Evolutionary conservation across 2,888 invertebrate genomes (phyloP), one percentile per base, ranked within the genome.

Genomic region (Drosophila paracracens): DNA sequence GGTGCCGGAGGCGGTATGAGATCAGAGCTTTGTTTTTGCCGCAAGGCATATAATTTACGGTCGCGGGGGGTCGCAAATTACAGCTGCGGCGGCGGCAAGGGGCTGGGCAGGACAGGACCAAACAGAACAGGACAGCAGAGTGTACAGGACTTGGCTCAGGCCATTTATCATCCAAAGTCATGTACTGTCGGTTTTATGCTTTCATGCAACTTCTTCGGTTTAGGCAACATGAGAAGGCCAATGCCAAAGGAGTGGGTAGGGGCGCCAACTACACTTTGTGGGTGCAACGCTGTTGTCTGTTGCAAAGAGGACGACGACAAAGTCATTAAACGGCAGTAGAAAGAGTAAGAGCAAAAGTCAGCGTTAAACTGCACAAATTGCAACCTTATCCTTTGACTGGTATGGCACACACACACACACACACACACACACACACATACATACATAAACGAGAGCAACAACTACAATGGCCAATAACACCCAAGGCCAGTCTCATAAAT

Each of bases 91-190:
- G 18, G 57, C 4, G 50, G 29, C 7, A 6, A 53, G 54, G 58
- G 40, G 25, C 21, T 21, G 38, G 6, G n/a, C 29, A 51, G 46
- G 4, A 35, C 33, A 35, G 4, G 13, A 21, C 60, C 46, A 43
- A 38, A 61, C 33, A 43, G 54, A 21, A 58, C 51, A 57, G 61
- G 25, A 67, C 61, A 54, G 27, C 36, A 38, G 11, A 38, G 7
- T 38, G 38, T 21, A 56, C 58, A 57, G 63, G 29, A 68, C 64
- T 46, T 46, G 72, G 88, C 78, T 74, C 79, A 70, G 80, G 77
- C 75, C 86, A 90, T 91, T 92, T 89, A 90, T 91, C 89, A 89
- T 83, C 81, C 76, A 82, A 88, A 91, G 82, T 86, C 91, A 86
- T 86, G 89, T 84, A 75, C 81, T 87, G 89, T 89, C 88, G 81